phyloP scores from a whole-genome alignment of 2,888 invertebrate species.

The Cantharis rustica region DNA sequence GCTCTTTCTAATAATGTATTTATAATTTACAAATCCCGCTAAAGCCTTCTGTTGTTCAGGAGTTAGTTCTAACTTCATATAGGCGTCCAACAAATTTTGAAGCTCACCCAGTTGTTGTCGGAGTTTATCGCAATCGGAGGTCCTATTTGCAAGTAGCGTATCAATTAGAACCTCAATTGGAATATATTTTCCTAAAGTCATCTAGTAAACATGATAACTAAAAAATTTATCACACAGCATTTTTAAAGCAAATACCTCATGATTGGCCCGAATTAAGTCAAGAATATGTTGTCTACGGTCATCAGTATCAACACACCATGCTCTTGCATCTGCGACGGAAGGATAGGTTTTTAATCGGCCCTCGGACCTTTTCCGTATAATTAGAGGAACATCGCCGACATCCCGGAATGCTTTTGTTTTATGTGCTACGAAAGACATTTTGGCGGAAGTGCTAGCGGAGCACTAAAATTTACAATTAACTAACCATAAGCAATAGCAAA shows the following conservation, averaged over 20 bases:
- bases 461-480: slow-evolving; percentile 30
- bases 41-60: slow-evolving; percentile 45
- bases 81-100: slow-evolving; percentile 54
- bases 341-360: slow-evolving; percentile 62
- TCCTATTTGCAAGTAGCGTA: slow-evolving; percentile 55
- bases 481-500: slow-evolving; percentile 13
- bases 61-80: slow-evolving; percentile 43
- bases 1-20: background rate
- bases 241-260: slow-evolving; percentile 8
- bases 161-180: slow-evolving; percentile 51
- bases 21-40: slow-evolving; percentile 20
- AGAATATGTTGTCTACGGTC: slow-evolving; percentile 63
- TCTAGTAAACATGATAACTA: slow-evolving; percentile 3
- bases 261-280: slow-evolving; percentile 59
- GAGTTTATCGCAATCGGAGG: slow-evolving; percentile 59
- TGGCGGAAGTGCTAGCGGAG: slow-evolving; percentile 14
- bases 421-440: slow-evolving; percentile 46
- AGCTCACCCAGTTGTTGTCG: slow-evolving; percentile 58
- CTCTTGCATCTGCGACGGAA: slow-evolving; percentile 63
- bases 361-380: slow-evolving; percentile 58
- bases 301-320: slow-evolving; percentile 63
- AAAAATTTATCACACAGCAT: background rate
- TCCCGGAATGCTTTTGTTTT: slow-evolving; percentile 45
- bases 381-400: slow-evolving; percentile 53
- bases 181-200: slow-evolving; percentile 45